Percentiles rank a stretch among this genome's conserved stretches.
phyloP scores from a whole-genome alignment of 2,113 vertebrate genomes.

The Ciconia maguari region DNA sequence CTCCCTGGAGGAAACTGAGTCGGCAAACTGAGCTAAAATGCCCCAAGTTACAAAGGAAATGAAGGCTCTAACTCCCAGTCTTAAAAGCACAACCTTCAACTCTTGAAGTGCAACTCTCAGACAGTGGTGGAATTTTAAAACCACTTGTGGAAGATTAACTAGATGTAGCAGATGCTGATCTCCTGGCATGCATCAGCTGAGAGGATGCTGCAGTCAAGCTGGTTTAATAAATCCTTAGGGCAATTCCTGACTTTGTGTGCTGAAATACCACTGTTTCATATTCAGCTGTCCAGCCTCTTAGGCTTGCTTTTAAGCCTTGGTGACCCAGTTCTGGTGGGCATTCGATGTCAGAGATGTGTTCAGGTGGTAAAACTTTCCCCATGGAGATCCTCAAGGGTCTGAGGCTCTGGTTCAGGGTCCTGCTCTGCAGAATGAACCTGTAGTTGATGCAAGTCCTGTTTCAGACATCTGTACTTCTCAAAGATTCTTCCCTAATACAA shows the following conservation, averaged over 20 bases:
- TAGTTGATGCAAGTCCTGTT: neutral
- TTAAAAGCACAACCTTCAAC: neutral
- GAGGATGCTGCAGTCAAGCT: neutral
- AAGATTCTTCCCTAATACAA: neutral
- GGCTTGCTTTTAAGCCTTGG: neutral
- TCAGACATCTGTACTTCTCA: neutral
- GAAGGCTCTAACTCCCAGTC: neutral
- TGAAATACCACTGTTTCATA: neutral
- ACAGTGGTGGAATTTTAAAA: neutral
- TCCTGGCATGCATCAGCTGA: neutral
- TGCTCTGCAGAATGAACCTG: neutral
- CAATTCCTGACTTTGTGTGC: neutral
- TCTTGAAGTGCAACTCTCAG: neutral
- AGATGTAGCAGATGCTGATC: neutral
- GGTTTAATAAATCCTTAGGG: neutral
- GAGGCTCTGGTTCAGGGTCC: neutral
- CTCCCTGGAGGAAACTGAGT: neutral
- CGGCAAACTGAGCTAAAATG: neutral
- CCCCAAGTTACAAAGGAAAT: neutral
- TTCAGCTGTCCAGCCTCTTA: neutral
- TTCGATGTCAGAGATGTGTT: neutral
- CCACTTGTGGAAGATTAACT: neutral
- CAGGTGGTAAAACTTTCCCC: neutral
- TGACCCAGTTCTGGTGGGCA: neutral
- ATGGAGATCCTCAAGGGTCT: neutral